phyloP scores from a whole-genome alignment of 1,140 invertebrate genomes.

The Apis mellifera region DNA sequence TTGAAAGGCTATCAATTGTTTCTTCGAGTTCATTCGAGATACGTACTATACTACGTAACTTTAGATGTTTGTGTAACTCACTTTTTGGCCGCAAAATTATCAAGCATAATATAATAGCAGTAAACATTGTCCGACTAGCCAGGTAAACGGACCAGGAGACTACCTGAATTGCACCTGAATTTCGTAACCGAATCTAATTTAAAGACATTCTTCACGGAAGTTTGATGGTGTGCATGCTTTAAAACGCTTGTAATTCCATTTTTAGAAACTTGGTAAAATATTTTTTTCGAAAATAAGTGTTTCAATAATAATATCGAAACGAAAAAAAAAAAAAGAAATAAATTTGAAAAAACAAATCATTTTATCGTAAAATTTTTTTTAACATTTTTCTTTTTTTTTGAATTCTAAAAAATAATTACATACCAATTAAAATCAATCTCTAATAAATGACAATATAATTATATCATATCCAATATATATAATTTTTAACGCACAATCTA shows the following conservation, averaged over 20 bases:
- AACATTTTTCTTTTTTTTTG: too few relatives aligned
- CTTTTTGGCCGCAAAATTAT: conserved; percentile 1
- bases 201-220: conserved; percentile 13
- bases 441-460: too few relatives aligned
- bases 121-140: conserved; percentile 32
- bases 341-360: neutral
- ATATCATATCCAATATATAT: too few relatives aligned
- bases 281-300: neutral
- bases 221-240: neutral
- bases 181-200: conserved; percentile 64
- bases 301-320: neutral
- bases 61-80: neutral
- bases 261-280: too few relatives aligned
- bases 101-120: neutral
- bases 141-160: conserved; percentile 33
- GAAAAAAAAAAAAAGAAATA: neutral
- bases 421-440: too few relatives aligned
- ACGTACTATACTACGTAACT: conserved; percentile 3
- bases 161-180: conserved; percentile 60
- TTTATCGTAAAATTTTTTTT: too few relatives aligned
- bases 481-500: neutral
- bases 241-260: conserved; percentile 3
- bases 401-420: too few relatives aligned
- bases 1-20: conserved; percentile 15
- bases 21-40: conserved; percentile 21